Evolutionary conservation across 30 jellyfish, hydroid and myxozoan species (phyloP).

Genomic region (Sanderia malayensis): DNA sequence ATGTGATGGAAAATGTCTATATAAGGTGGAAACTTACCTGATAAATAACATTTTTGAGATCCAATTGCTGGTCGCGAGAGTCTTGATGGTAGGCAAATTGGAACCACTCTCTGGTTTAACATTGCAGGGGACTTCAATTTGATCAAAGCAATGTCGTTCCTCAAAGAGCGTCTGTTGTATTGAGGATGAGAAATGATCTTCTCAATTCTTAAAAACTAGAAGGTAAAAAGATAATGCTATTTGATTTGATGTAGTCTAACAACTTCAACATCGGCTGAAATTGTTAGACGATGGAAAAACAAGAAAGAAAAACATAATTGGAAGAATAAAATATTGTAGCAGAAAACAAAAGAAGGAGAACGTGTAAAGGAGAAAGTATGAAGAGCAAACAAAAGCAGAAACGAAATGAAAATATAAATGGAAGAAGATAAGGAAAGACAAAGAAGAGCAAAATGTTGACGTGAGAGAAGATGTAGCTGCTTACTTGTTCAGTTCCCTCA

Average conservation of each 20-base stretch:
- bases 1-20: too few relatives aligned
- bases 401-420: background rate
- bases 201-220: slow-evolving; percentile 37
- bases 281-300: too few relatives aligned
- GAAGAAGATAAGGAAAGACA: too few relatives aligned
- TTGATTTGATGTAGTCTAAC: too few relatives aligned
- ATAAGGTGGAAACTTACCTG: slow-evolving; percentile 63
- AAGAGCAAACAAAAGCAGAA: background rate
- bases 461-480: too few relatives aligned
- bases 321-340: too few relatives aligned
- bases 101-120: slow-evolving; percentile 49
- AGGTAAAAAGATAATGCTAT: background rate
- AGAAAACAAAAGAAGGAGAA: too few relatives aligned
- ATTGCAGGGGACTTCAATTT: slow-evolving; percentile 71
- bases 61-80: slow-evolving; percentile 61
- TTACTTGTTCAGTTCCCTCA: slow-evolving; percentile 69
- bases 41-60: slow-evolving; percentile 57
- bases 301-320: too few relatives aligned
- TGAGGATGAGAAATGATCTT: slow-evolving; percentile 57
- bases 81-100: slow-evolving; percentile 65
- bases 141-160: slow-evolving; percentile 74
- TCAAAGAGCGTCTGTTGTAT: slow-evolving; percentile 20
- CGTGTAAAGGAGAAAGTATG: background rate
- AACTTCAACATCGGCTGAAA: too few relatives aligned
- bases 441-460: too few relatives aligned